phyloP scores from a whole-genome alignment of 1,140 invertebrate species.

The Ceratina japonica region DNA sequence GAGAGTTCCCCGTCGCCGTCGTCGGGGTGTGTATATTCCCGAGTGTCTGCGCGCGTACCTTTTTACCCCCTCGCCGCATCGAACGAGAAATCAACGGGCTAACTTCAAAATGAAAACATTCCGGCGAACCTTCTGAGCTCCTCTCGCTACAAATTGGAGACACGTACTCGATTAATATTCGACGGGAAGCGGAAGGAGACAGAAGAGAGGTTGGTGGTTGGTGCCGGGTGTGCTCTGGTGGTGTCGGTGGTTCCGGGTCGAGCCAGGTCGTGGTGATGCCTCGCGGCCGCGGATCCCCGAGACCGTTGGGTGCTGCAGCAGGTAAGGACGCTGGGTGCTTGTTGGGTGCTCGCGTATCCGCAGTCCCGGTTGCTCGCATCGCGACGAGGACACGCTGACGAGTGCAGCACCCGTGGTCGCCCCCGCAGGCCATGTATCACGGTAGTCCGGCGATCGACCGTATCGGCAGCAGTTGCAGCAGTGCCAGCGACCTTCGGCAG shows the following conservation, averaged over 20 bases:
- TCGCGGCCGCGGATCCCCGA: conserved; percentile 51
- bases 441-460: conserved; percentile 55
- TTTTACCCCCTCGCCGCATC: not conserved
- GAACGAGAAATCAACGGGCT: too few species aligned
- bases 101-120: not conserved
- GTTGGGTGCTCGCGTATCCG: conserved; percentile 20
- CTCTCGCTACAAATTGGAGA: not conserved
- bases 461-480: conserved; percentile 56
- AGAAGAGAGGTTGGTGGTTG: conserved; percentile 32
- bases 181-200: not conserved
- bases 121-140: not conserved
- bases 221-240: conserved; percentile 49
- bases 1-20: conserved; percentile 23
- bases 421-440: conserved; percentile 62
- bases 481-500: conserved; percentile 56
- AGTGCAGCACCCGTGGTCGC: conserved; percentile 61
- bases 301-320: conserved; percentile 59
- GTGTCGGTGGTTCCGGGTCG: conserved; percentile 41
- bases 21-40: conserved; percentile 24
- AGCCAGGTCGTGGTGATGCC: conserved; percentile 60
- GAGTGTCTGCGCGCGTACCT: not conserved
- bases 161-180: not conserved
- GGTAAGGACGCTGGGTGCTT: conserved; percentile 55
- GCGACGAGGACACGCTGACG: conserved; percentile 61
- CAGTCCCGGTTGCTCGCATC: conserved; percentile 34